Conservation (phyloP, 2,888 invertebrate genomes). For the Eugnorisma glareosa region DNA sequence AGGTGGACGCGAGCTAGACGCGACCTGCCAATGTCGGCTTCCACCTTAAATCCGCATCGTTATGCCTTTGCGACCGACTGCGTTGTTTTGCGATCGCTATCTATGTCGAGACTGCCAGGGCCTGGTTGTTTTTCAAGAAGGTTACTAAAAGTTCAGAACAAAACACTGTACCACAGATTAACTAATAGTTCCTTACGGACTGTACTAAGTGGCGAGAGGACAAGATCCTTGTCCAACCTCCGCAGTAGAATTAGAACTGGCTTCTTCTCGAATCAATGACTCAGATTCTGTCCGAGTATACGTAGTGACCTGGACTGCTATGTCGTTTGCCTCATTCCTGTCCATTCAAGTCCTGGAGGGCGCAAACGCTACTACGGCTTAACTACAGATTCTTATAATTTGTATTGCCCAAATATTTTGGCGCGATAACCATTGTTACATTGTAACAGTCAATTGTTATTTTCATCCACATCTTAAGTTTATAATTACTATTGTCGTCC, state of each 20-base stretch:
- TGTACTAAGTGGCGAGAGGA: background rate
- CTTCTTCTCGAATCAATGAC: background rate
- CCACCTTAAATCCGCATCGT: no score
- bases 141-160: background rate
- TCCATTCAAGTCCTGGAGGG: background rate
- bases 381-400: constrained; percentile 1
- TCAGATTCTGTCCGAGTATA: background rate
- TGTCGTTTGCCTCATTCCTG: background rate
- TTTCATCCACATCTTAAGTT: background rate
- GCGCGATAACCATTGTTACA: constrained; percentile 52
- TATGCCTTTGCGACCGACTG: no score
- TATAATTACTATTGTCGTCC: background rate
- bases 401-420: background rate
- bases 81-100: no score
- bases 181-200: no score
- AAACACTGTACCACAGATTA: no score
- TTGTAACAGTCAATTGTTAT: background rate
- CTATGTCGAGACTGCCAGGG: no score
- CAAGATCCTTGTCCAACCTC: background rate
- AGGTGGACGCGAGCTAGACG: no score
- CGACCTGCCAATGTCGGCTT: no score
- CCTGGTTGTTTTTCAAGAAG: constrained; percentile 3
- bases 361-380: background rate
- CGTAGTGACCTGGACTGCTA: background rate
- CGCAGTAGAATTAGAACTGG: background rate